phyloP scores from a whole-genome alignment of 2,888 invertebrate species.

The Scaptomyza parva region DNA sequence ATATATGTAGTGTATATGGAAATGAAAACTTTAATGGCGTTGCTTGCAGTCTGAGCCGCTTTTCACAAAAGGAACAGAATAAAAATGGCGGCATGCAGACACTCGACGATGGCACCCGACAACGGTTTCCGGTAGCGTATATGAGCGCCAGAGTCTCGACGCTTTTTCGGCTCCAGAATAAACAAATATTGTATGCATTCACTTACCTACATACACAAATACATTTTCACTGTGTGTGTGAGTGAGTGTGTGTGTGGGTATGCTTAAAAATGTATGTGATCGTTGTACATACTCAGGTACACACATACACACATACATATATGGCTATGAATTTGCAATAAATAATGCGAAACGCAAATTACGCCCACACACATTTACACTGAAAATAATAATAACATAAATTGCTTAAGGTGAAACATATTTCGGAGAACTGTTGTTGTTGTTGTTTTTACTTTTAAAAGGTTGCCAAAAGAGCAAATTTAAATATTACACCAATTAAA shows the following conservation, averaged over 20 bases:
- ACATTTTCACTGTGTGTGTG: neutral
- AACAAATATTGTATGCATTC: constrained; percentile 47
- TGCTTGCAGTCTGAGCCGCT: constrained; percentile 36
- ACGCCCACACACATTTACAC: constrained; percentile 14
- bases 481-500: too few relatives aligned
- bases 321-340: constrained; percentile 34
- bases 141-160: constrained; percentile 1
- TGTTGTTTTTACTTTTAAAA: too few relatives aligned
- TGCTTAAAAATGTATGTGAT: constrained; percentile 1
- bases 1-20: too few relatives aligned
- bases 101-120: constrained; percentile 25
- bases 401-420: neutral
- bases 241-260: constrained; percentile 7
- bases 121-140: constrained; percentile 15
- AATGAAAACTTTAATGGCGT: constrained; percentile 53
- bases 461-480: too few relatives aligned
- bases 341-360: constrained; percentile 43
- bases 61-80: neutral
- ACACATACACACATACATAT: too few relatives aligned
- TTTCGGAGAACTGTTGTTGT: too few relatives aligned
- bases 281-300: neutral
- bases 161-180: constrained; percentile 15
- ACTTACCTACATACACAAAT: constrained; percentile 11
- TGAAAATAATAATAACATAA: neutral
- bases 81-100: constrained; percentile 36